phyloP scores from a whole-genome alignment of 2,888 invertebrate genomes.

The Dromius quadrimaculatus region DNA sequence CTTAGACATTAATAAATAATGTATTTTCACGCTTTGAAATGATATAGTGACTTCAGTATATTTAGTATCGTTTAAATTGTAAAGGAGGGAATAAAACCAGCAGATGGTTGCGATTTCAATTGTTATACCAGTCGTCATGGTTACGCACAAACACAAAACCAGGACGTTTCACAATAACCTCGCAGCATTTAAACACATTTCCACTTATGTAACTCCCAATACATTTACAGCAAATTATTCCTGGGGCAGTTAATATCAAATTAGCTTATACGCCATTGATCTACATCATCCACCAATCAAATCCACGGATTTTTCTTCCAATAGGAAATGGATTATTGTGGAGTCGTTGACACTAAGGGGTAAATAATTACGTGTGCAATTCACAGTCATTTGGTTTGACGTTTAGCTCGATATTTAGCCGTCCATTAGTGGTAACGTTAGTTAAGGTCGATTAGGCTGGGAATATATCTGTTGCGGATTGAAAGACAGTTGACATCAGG shows the following conservation, averaged over 20 bases:
- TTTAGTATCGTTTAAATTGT: conserved; percentile 65
- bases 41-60: conserved; percentile 63
- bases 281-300: conserved; percentile 56
- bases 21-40: conserved; percentile 63
- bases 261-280: conserved; percentile 65
- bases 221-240: conserved; percentile 54
- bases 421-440: conserved; percentile 55
- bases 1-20: conserved; percentile 64
- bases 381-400: conserved; percentile 36
- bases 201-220: conserved; percentile 27
- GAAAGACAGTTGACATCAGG: not conserved
- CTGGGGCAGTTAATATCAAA: conserved; percentile 66
- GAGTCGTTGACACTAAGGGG: conserved; percentile 4
- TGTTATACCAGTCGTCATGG: conserved; percentile 64
- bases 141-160: conserved; percentile 63
- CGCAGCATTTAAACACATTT: conserved; percentile 53
- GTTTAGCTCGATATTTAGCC: no score
- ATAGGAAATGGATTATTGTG: conserved; percentile 6
- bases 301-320: conserved; percentile 47
- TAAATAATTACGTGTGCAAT: conserved; percentile 48
- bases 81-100: conserved; percentile 63
- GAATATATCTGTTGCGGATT: not conserved
- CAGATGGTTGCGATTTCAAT: conserved; percentile 65
- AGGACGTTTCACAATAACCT: conserved; percentile 58
- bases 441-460: conserved; percentile 53